A percentile compares a stretch with the other conserved stretches of the same genome.
Conservation (phyloP, 2,113 vertebrate genomes). For the Istiophorus platypterus region DNA sequence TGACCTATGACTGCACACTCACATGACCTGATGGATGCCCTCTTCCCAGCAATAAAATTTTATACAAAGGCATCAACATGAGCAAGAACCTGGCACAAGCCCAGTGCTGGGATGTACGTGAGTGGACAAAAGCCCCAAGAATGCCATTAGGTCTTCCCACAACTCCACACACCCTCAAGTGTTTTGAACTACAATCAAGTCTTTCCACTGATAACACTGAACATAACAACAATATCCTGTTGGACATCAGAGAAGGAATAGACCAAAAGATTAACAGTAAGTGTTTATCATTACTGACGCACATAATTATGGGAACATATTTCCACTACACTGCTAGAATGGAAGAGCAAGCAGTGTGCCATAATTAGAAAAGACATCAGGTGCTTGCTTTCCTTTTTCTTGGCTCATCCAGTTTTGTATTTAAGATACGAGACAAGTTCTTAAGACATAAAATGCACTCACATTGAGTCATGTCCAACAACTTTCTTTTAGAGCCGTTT, state of each 20-base stretch:
- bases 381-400: background rate
- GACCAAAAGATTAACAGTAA: conserved; percentile 45
- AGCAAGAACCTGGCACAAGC: conserved; percentile 47
- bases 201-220: conserved; percentile 50
- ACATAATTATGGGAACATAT: conserved; percentile 28
- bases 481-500: background rate
- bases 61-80: conserved; percentile 49
- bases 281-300: conserved; percentile 20
- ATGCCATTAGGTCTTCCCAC: conserved; percentile 9
- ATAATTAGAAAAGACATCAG: background rate
- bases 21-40: conserved; percentile 45
- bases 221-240: conserved; percentile 59
- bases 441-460: background rate
- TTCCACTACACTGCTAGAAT: background rate
- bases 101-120: conserved; percentile 2
- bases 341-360: background rate
- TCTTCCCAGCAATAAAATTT: conserved; percentile 39
- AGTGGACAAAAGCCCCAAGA: conserved; percentile 2
- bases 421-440: background rate
- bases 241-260: conserved; percentile 34
- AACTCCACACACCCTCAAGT: conserved; percentile 54
- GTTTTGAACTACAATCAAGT: conserved; percentile 37
- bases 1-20: conserved; percentile 6
- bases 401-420: background rate
- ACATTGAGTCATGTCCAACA: background rate